Base-by-base conservation (phyloP, 2,113 vertebrate species). In the Nibea coibor region DNA sequence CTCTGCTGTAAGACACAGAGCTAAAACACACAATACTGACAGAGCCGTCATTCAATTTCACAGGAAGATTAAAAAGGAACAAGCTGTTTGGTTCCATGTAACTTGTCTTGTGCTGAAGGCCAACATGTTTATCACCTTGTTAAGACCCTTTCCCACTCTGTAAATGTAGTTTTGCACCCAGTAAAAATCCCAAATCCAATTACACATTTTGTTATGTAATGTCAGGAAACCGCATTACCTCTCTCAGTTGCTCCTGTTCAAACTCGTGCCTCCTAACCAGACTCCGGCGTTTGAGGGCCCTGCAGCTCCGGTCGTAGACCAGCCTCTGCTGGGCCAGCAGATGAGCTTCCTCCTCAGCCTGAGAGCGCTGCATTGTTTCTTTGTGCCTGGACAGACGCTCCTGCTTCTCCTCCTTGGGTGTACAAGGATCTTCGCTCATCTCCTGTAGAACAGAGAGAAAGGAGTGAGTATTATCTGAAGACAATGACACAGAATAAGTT, bases 371-470 rank as follows among this genome's bases (percentile, higher is more conserved):
- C 91, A 99, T 94, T 92, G 97, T 99, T 94, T 99, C 98, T 94
- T 99, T 99, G 93, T 99, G 98, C 93, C 98, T 97, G 64, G 98
- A 99, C 94, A 99, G 96, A 87, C 97, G 96, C 90, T 99, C 98
- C 90, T 99, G 97, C 92, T 99, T 99, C 94, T 99, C 98, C 83
- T 99, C 99, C 95, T 98, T 99, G 67, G 97, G 96, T 48, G 97
- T 97, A 93, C 95, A 97, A 89, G 96, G 96, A 89, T 99, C 98
- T 93, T 99, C 97, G 1, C 95, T 97, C 97, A 99, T 97, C 90
- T 99, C 98, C 98, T 99, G 9, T 11, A 69, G n/a, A 58, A 31
- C 22, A 17, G 0, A 71, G 15, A 31, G 47, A 64, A 22, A 35
- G 45, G 4, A 22, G 42, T 11, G 47, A 57, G 4, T 11, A 28